A percentile compares a stretch with the other conserved stretches of the same genome.
Conservation (phyloP, 2,797 vertebrate genomes). For the Ambastaia sidthimunki region DNA sequence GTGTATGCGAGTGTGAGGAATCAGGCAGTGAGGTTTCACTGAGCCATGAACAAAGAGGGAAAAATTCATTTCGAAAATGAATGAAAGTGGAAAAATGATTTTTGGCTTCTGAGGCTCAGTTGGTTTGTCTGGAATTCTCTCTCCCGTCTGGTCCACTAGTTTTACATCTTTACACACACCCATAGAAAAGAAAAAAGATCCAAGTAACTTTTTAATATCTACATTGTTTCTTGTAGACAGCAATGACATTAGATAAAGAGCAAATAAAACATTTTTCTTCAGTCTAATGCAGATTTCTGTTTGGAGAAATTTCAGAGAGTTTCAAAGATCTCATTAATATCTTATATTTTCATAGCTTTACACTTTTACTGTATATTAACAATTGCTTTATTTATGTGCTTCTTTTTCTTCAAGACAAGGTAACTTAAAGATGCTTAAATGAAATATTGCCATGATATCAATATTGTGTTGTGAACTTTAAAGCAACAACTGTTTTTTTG, state of each 20-base stretch:
- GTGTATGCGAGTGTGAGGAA: slow-evolving; percentile 69
- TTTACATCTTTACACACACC: background rate
- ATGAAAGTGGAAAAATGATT: slow-evolving; percentile 82
- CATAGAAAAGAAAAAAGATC: background rate
- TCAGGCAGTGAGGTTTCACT: slow-evolving; percentile 78
- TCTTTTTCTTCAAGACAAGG: background rate
- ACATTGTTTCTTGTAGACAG: background rate
- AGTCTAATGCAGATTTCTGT: no score
- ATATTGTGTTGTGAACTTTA: background rate
- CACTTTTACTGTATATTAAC: no score
- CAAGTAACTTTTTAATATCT: background rate
- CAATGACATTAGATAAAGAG: no score
- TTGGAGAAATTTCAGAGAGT: no score
- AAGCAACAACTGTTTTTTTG: background rate
- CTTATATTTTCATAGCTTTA: no score
- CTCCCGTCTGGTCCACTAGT: no score
- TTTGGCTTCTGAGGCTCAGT: slow-evolving; percentile 69
- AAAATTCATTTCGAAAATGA: slow-evolving; percentile 65
- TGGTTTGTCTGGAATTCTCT: slow-evolving; percentile 25
- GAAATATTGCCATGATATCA: background rate
- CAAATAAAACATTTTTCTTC: no score
- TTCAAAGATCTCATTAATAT: no score
- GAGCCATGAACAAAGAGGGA: slow-evolving; percentile 76
- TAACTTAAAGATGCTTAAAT: background rate
- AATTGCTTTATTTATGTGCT: background rate